Conservation (phyloP, 2,888 invertebrate species). For the Drosophila niveifrons region DNA sequence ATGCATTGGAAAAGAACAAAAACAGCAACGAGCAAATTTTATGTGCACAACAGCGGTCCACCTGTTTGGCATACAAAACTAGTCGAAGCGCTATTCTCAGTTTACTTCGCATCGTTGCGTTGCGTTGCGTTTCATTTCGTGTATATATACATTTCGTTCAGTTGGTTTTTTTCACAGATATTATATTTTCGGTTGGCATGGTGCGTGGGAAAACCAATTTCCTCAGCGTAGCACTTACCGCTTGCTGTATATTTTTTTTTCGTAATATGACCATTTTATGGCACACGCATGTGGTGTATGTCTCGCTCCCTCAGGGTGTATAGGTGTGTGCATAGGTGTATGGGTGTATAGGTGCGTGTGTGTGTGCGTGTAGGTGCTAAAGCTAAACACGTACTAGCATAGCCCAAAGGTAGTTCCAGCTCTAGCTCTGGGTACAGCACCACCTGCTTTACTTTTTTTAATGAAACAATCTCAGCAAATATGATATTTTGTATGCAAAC, state of each 20-base stretch:
- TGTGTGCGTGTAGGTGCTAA: slow-evolving; percentile 66
- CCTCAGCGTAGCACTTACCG: slow-evolving; percentile 59
- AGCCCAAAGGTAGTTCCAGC: slow-evolving; percentile 43
- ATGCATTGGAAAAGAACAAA: slow-evolving; percentile 51
- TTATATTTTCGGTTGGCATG: slow-evolving; percentile 63
- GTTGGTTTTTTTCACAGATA: slow-evolving; percentile 41
- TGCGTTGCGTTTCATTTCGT: background rate
- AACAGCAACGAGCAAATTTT: slow-evolving; percentile 59
- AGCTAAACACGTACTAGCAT: slow-evolving; percentile 78
- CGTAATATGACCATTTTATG: slow-evolving; percentile 78
- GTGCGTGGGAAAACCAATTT: slow-evolving; percentile 78
- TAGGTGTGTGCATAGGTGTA: slow-evolving; percentile 1
- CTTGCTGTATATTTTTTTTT: slow-evolving; percentile 44
- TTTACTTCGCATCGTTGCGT: slow-evolving; percentile 16
- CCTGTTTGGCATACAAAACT: slow-evolving; percentile 76
- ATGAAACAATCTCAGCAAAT: slow-evolving; percentile 81
- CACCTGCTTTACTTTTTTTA: slow-evolving; percentile 62
- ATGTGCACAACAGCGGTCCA: slow-evolving; percentile 64
- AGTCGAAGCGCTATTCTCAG: slow-evolving; percentile 49
- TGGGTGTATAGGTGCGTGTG: slow-evolving; percentile 24
- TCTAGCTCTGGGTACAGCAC: slow-evolving; percentile 31
- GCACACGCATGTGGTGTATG: slow-evolving; percentile 68
- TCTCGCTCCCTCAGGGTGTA: slow-evolving; percentile 1
- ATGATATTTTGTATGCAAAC: slow-evolving; percentile 82
- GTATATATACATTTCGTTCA: background rate